Percentiles rank a stretch among this genome's conserved stretches.
Evolutionary conservation across 2,113 vertebrate genomes (phyloP).

Genomic region (Nettapus auritus): DNA sequence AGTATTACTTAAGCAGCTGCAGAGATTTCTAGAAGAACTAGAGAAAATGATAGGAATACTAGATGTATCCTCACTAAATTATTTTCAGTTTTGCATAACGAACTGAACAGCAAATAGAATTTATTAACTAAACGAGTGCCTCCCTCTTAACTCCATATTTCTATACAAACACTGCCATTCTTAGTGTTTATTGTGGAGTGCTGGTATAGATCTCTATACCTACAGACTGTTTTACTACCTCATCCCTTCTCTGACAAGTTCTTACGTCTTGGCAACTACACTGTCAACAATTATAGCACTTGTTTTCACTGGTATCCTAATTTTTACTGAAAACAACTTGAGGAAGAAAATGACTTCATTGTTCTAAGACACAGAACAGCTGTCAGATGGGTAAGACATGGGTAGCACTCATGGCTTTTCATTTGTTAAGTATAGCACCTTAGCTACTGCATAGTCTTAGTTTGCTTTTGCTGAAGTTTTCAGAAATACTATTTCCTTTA

Average conservation of each 20-base stretch:
- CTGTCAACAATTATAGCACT: neutral
- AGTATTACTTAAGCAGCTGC: neutral
- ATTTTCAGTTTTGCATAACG: neutral
- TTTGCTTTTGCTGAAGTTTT: conserved; percentile 1
- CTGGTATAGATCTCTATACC: neutral
- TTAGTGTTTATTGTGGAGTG: neutral
- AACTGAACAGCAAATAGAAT: neutral
- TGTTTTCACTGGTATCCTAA: neutral
- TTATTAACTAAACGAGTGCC: neutral
- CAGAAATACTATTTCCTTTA: conserved; percentile 20
- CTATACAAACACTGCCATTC: neutral
- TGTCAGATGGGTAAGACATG: neutral
- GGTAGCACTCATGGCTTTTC: neutral
- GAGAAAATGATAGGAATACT: neutral
- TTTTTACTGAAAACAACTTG: neutral
- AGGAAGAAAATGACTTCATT: neutral
- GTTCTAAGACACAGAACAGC: neutral
- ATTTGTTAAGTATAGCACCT: neutral
- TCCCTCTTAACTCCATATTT: neutral
- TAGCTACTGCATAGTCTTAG: neutral
- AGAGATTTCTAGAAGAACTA: neutral
- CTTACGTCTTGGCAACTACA: neutral
- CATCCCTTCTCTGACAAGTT: neutral
- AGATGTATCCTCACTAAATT: neutral
- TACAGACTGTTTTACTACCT: neutral